Evolutionary conservation across 1,140 invertebrate genomes (phyloP).

Genomic region (Pentalonia nigronervosa): DNA sequence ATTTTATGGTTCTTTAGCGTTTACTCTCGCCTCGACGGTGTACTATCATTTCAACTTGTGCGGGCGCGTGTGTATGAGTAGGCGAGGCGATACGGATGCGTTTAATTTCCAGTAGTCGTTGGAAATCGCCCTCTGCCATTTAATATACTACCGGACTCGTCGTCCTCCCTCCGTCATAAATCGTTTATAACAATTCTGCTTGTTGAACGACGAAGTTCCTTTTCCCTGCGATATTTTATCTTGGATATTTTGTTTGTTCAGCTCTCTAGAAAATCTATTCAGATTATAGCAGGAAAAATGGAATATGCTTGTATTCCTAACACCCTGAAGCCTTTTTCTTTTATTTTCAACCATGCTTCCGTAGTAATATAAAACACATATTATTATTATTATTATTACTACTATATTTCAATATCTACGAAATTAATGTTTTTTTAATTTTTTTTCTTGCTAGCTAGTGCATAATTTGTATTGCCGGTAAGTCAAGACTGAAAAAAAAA

Average conservation of each 20-base stretch:
- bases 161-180: not conserved
- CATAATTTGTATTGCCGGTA: not conserved
- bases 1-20: conserved; percentile 23
- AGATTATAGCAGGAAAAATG: not conserved
- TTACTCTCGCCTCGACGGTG: not conserved
- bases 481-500: not conserved
- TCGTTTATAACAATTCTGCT: not conserved
- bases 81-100: not conserved
- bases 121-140: not conserved
- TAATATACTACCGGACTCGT: not conserved
- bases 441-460: not conserved
- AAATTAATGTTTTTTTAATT: not conserved
- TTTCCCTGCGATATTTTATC: not conserved
- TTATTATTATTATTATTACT: not conserved
- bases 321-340: not conserved
- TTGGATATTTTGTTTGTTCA: not conserved
- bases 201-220: not conserved
- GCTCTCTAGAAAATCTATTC: not conserved
- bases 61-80: too few relatives aligned
- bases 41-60: not conserved
- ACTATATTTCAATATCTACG: not conserved
- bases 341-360: not conserved
- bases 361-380: not conserved
- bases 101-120: conserved; percentile 13
- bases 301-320: not conserved